Evolutionary conservation across 2,888 invertebrate species (phyloP).

Genomic region (Lycophotia porphyrea): DNA sequence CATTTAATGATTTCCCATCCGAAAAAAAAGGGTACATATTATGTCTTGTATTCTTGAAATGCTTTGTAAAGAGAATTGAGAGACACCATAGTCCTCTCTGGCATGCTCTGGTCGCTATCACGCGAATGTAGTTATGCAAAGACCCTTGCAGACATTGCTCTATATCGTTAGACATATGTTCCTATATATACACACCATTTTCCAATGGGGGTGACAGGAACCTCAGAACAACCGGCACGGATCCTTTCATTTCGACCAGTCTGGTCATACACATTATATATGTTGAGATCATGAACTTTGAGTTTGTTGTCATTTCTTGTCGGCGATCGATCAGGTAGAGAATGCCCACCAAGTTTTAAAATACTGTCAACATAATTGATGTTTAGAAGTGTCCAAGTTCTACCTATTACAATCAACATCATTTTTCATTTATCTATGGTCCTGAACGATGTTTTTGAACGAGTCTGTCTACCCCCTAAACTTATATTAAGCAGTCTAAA

Average conservation of each 20-base stretch:
- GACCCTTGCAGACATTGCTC: neutral
- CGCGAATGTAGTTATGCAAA: neutral
- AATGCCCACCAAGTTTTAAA: neutral
- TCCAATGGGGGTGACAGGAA: neutral
- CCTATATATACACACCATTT: neutral
- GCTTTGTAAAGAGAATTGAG: neutral
- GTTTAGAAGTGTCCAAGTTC: no score
- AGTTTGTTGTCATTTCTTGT: neutral
- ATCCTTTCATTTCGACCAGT: neutral
- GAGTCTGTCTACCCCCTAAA: neutral
- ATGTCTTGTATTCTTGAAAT: slow-evolving; percentile 1
- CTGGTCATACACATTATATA: neutral
- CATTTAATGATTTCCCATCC: no score
- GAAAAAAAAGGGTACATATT: no score
- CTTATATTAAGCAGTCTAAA: neutral
- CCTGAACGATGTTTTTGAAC: neutral
- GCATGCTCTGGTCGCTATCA: neutral
- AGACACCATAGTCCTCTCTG: neutral
- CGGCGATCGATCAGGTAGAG: neutral
- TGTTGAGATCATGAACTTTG: neutral
- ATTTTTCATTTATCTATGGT: neutral
- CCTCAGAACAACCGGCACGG: neutral
- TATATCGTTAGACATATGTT: neutral
- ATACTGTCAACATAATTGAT: neutral
- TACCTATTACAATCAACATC: neutral